These are phyloP conservation scores for Sogatella furcifera DNA, from an alignment of 1,140 invertebrate genomes.

Conservation along the genomic window DNA sequence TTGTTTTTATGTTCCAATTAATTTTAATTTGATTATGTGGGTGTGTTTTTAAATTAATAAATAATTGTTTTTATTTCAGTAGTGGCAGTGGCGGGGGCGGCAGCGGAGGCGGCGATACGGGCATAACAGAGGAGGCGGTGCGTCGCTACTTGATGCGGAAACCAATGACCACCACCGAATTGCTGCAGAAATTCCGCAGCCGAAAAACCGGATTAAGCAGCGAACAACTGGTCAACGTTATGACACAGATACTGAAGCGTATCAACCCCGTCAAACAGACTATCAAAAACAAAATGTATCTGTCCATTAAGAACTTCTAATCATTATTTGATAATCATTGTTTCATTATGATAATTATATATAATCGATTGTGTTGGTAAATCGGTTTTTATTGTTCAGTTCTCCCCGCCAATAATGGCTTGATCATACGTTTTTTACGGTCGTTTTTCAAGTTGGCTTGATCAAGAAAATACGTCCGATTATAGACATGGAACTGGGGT, in stretches of 20 bases:
- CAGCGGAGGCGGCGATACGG: constrained; percentile 79
- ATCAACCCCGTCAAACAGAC: constrained; percentile 89
- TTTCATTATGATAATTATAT: too few relatives aligned
- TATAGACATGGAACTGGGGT: too few relatives aligned
- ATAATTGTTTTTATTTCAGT: neutral
- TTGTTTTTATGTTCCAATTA: too few relatives aligned
- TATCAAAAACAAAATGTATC: constrained; percentile 90
- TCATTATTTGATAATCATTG: too few relatives aligned
- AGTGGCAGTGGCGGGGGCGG: constrained; percentile 50
- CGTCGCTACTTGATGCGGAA: constrained; percentile 86
- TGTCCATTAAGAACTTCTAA: constrained; percentile 57
- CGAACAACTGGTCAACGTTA: constrained; percentile 81
- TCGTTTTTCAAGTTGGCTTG: too few relatives aligned
- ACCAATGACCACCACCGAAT: constrained; percentile 90
- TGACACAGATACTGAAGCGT: constrained; percentile 88
- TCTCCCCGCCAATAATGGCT: too few relatives aligned
- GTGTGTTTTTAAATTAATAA: too few relatives aligned
- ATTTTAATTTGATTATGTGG: too few relatives aligned
- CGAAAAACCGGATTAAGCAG: constrained; percentile 84
- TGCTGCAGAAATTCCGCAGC: constrained; percentile 89
- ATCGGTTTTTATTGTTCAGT: too few relatives aligned
- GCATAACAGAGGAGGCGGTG: constrained; percentile 89
- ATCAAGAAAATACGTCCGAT: too few relatives aligned
- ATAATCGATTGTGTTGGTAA: too few relatives aligned
- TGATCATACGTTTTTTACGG: too few relatives aligned